A percentile compares a stretch with the other conserved stretches of the same genome.
Evolutionary conservation across 2,113 vertebrate species (phyloP).

Genomic region (Eretmodus cyanostictus): DNA sequence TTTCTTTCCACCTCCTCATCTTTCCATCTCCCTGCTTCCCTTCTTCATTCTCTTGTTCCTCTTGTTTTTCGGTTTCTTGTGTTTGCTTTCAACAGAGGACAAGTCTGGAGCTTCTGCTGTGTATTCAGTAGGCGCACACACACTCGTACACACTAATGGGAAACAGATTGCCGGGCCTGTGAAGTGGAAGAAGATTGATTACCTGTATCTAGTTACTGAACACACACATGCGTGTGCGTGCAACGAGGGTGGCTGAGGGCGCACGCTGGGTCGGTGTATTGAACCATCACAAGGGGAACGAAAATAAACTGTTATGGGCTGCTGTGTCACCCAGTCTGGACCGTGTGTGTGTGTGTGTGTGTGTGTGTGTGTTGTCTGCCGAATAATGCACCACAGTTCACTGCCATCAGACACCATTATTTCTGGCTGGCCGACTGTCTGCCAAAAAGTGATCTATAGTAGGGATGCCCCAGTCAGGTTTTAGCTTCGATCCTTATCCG

Average conservation of each 20-base stretch:
- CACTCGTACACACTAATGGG: constrained; percentile 59
- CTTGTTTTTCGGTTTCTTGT: background rate
- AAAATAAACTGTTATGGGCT: constrained; percentile 1
- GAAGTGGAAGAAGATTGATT: constrained; percentile 74
- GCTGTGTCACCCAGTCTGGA: background rate
- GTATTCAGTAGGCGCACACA: constrained; percentile 24
- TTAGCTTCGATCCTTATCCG: background rate
- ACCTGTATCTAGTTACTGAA: constrained; percentile 73
- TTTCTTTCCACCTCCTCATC: constrained; percentile 16
- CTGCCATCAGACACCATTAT: background rate
- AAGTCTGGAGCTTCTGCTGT: constrained; percentile 26
- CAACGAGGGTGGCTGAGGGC: constrained; percentile 31
- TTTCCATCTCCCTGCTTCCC: background rate
- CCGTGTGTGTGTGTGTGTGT: background rate
- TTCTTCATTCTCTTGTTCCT: background rate
- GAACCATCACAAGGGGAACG: constrained; percentile 42
- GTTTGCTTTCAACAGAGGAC: background rate
- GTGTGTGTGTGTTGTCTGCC: background rate
- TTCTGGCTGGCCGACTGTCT: background rate
- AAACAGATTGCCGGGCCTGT: constrained; percentile 65
- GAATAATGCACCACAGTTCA: constrained; percentile 30
- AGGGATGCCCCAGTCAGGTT: background rate
- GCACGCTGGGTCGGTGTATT: constrained; percentile 23
- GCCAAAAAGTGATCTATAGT: constrained; percentile 23
- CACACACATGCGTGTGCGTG: constrained; percentile 50